Conservation (phyloP, 2,888 invertebrate genomes). For the Sphaerophoria rueppellii region DNA sequence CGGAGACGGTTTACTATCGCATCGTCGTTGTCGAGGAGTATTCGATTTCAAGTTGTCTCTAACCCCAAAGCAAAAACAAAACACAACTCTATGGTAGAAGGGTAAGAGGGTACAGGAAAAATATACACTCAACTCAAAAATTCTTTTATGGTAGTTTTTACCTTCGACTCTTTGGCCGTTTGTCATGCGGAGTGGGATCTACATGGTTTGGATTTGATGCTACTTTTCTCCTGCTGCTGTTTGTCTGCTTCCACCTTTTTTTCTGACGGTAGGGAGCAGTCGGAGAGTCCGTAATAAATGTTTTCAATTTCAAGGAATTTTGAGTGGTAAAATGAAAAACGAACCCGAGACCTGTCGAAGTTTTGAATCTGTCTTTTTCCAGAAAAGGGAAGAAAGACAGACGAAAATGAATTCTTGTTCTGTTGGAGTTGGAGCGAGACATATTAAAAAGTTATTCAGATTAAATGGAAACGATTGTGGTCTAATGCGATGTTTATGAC, state of each 20-base stretch:
- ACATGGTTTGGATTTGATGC: slow-evolving; percentile 6
- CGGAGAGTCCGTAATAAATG: slow-evolving; percentile 32
- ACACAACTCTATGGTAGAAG: too few species aligned
- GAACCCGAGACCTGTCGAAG: slow-evolving; percentile 38
- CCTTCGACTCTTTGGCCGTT: slow-evolving; percentile 35
- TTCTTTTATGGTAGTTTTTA: slow-evolving; percentile 35
- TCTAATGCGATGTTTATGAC: slow-evolving; percentile 47
- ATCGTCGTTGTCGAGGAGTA: too few species aligned
- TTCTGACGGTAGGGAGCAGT: too few species aligned
- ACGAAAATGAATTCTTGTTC: background rate
- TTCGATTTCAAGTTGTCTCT: slow-evolving; percentile 57
- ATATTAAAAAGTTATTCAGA: slow-evolving; percentile 34
- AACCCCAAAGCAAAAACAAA: background rate
- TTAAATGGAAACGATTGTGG: slow-evolving; percentile 47
- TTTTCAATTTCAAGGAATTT: slow-evolving; percentile 55
- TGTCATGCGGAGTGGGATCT: slow-evolving; percentile 40
- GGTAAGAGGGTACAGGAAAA: background rate
- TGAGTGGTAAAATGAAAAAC: slow-evolving; percentile 28
- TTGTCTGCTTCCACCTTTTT: background rate
- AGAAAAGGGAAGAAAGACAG: background rate
- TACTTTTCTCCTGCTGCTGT: background rate
- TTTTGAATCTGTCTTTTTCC: background rate
- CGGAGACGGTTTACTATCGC: too few species aligned
- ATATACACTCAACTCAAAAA: slow-evolving; percentile 34
- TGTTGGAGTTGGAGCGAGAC: slow-evolving; percentile 2